Conservation (phyloP, 2,888 invertebrate genomes). For the Agrotis ipsilon region DNA sequence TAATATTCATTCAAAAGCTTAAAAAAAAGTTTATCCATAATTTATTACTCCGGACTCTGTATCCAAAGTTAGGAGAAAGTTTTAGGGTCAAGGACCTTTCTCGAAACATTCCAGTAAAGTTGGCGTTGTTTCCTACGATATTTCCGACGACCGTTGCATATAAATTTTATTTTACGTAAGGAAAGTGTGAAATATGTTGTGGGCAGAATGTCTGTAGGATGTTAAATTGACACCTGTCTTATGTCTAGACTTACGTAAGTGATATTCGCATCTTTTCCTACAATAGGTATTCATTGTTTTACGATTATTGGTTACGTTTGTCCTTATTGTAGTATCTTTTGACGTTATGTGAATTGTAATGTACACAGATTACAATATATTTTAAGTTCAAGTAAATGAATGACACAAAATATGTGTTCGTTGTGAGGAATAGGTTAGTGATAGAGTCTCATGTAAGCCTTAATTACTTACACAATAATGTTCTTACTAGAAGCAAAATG, state of each 20-base stretch:
- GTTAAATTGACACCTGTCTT: slow-evolving; percentile 3
- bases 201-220: neutral
- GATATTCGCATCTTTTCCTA: slow-evolving; percentile 19
- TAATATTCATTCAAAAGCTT: slow-evolving; percentile 59
- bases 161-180: slow-evolving; percentile 14
- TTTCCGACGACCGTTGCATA: slow-evolving; percentile 38
- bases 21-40: slow-evolving; percentile 75
- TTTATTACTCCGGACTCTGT: slow-evolving; percentile 76
- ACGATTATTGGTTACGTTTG: slow-evolving; percentile 8
- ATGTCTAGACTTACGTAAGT: neutral
- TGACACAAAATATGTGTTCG: neutral
- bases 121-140: slow-evolving; percentile 52
- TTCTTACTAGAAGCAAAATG: too few relatives aligned
- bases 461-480: too few relatives aligned
- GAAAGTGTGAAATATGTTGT: slow-evolving; percentile 34
- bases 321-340: neutral
- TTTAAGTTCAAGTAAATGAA: slow-evolving; percentile 14
- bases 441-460: too few relatives aligned
- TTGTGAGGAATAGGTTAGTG: neutral
- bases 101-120: slow-evolving; percentile 77
- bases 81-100: slow-evolving; percentile 81
- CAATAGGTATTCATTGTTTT: slow-evolving; percentile 1
- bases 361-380: neutral
- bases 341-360: slow-evolving; percentile 28
- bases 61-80: slow-evolving; percentile 79